A percentile compares a stretch with the other conserved stretches of the same genome.
phyloP scores from a whole-genome alignment of 2,113 vertebrate genomes.

The Ceyx cyanopectus region DNA sequence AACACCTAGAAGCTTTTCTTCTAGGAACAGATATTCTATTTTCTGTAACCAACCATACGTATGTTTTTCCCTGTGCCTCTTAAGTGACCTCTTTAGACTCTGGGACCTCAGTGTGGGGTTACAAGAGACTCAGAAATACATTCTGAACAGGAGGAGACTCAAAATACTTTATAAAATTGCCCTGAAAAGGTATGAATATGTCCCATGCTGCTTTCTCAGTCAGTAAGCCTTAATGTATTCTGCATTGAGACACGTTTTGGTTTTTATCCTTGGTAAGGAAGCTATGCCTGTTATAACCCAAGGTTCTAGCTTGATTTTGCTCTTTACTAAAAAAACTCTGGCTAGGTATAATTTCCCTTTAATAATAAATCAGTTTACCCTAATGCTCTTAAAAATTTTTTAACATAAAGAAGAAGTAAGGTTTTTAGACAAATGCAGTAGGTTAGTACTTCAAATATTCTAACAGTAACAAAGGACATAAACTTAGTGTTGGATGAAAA shows the following conservation, averaged over 20 bases:
- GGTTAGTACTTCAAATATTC: background rate
- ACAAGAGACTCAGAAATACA: background rate
- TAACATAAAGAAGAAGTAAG: background rate
- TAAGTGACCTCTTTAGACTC: background rate
- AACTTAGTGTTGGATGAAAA: background rate
- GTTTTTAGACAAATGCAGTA: background rate
- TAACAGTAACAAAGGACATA: background rate
- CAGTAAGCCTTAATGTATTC: background rate
- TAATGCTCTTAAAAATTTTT: background rate
- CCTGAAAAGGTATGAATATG: background rate
- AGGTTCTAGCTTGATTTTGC: background rate
- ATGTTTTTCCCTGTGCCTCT: background rate
- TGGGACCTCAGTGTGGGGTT: background rate
- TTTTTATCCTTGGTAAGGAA: conserved; percentile 6
- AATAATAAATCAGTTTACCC: background rate
- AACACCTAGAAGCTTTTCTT: background rate
- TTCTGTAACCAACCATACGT: background rate
- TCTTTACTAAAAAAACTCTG: background rate
- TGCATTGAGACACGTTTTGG: background rate
- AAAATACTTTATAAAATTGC: conserved; percentile 11
- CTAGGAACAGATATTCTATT: background rate
- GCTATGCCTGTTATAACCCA: background rate
- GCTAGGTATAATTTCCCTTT: background rate
- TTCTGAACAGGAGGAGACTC: background rate
- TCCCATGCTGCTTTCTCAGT: background rate